These are phyloP conservation scores for Bubo bubo DNA, from an alignment of 2,113 vertebrate species.

Conservation along the genomic window DNA sequence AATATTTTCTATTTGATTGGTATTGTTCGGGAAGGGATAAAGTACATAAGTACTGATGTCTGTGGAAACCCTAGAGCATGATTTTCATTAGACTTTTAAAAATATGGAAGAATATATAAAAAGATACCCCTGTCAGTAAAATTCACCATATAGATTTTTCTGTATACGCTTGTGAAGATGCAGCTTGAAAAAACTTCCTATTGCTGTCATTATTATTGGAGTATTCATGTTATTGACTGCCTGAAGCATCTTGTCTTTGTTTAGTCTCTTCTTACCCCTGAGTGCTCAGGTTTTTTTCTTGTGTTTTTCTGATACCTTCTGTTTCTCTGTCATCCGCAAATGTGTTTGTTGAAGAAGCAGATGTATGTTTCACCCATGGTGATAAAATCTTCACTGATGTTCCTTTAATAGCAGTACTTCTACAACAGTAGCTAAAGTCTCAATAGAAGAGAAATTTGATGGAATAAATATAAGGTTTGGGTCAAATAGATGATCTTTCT, in stretches of 20 bases:
- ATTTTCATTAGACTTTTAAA: neutral
- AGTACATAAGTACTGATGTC: neutral
- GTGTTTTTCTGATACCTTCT: conserved; percentile 11
- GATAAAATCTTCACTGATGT: neutral
- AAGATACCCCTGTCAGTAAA: neutral
- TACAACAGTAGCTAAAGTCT: neutral
- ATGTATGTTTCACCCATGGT: neutral
- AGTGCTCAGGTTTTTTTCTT: neutral
- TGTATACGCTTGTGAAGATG: neutral
- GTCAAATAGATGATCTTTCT: neutral
- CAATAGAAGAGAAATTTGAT: neutral
- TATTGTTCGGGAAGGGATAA: neutral
- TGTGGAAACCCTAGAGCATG: neutral
- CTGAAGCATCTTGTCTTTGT: conserved; percentile 22
- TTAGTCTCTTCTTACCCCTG: neutral
- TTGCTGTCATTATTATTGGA: neutral
- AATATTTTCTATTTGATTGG: neutral
- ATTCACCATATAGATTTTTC: conserved; percentile 10
- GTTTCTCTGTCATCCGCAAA: neutral
- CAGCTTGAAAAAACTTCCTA: neutral
- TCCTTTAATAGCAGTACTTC: neutral
- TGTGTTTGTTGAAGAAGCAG: neutral
- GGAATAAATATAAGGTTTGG: neutral
- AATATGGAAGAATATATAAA: neutral
- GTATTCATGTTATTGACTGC: conserved; percentile 8